Evolutionary conservation across 1,140 invertebrate species (phyloP), one percentile per base, ranked within the genome.

Genomic region (Pseudobourletiella spinata): DNA sequence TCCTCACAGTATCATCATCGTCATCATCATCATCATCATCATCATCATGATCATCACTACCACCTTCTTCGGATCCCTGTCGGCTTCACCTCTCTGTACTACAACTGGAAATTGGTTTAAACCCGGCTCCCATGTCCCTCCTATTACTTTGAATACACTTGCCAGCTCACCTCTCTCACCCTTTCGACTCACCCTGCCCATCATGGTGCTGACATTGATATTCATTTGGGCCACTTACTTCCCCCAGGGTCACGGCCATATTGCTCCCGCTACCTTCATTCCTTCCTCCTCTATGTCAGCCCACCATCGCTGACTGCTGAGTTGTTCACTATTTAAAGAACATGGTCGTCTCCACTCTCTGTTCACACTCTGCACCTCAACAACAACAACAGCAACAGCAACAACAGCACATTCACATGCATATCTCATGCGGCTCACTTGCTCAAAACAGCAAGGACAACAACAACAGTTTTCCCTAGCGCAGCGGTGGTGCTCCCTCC

Each of bases 21-120:
- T 48, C 22, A 22, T 48, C n/a, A 11, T n/a, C n/a, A 11, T 39
- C 35, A 39, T 39, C 35, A 39, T n/a, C 35, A 39, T 39, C 35
- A 39, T n/a, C 35, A 39, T 39, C 35, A 39, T 11, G n/a, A 39
- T 39, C n/a, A 39, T 39, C n/a, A n/a, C n/a, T 39, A 39, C n/a
- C 8, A 11, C 35, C 8, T 11, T 39, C 35, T 39, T 11, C n/a
- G n/a, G 35, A 39, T 39, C 35, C 6, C 48, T 26, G 48, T 20
- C 58, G 58, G 46, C 58, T 60, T 60, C 58, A 60, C 58, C 58
- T 60, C 42, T 60, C 58, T n/a, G n/a, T n/a, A n/a, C n/a, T n/a
- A n/a, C 58, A 52, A 15, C 58, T 52, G 58, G 28, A 60, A 60
- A 60, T 60, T 60, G 32, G 58, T 60, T 52, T 35, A 60, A 60